Percentiles rank a stretch among this genome's conserved stretches.
Conservation (phyloP, 1,140 invertebrate species). For the Cotesia typhae region DNA sequence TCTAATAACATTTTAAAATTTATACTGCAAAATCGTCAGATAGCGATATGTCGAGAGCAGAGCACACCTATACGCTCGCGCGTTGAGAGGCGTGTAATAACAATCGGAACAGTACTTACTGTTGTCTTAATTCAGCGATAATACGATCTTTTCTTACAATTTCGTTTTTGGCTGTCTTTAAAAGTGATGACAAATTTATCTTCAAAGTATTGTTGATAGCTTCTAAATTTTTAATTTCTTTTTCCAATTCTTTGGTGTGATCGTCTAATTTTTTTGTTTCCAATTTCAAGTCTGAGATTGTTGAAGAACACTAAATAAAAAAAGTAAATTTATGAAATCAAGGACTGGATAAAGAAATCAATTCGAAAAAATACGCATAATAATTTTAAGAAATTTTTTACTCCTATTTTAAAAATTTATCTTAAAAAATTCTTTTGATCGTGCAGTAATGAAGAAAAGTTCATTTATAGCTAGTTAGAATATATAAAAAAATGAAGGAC, state of each 20-base stretch:
- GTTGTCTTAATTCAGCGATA: conserved; percentile 56
- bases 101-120: conserved; percentile 47
- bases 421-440: too few species aligned
- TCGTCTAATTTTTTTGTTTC: conserved; percentile 21
- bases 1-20: background rate
- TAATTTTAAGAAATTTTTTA: too few species aligned
- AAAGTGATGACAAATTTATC: conserved; percentile 60
- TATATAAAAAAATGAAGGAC: too few species aligned
- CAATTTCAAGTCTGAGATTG: background rate
- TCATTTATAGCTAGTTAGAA: too few species aligned
- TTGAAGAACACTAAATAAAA: conserved; percentile 37
- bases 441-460: too few species aligned
- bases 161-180: conserved; percentile 64
- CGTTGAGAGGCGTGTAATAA: background rate
- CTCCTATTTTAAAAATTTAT: too few species aligned
- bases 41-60: too few species aligned
- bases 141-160: conserved; percentile 61
- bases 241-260: conserved; percentile 28
- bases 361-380: too few species aligned
- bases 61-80: too few species aligned
- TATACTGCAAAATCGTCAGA: background rate
- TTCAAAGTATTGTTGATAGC: conserved; percentile 49
- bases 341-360: too few species aligned
- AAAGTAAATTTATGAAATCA: background rate
- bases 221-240: conserved; percentile 39